phyloP scores from a whole-genome alignment of 2,797 vertebrate species.

The Distichodus sexfasciatus region DNA sequence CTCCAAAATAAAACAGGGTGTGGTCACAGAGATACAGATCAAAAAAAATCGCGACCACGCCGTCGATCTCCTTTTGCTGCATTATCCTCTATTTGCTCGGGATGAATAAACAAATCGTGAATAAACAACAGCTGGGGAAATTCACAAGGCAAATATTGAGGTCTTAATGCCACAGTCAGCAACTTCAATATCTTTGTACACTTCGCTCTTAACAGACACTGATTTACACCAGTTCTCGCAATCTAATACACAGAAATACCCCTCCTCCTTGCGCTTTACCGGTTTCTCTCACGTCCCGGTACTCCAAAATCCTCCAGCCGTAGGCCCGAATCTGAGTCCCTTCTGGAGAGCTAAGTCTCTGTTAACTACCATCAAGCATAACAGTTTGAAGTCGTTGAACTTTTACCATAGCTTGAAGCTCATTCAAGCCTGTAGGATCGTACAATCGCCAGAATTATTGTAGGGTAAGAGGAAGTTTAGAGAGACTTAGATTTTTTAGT shows the following conservation, averaged over 20 bases:
- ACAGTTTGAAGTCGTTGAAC: conserved; percentile 10
- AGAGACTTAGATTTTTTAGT: no score
- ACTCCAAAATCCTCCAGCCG: conserved; percentile 12
- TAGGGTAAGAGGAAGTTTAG: no score
- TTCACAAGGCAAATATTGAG: conserved; percentile 26
- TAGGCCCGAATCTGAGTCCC: background rate
- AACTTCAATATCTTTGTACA: conserved; percentile 31
- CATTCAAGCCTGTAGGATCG: conserved; percentile 15
- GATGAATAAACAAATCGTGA: conserved; percentile 15
- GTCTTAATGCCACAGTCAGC: background rate
- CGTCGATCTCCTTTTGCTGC: conserved; percentile 2
- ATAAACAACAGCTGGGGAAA: conserved; percentile 19
- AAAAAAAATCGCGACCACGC: no score
- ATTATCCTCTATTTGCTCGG: background rate
- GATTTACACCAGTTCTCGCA: conserved; percentile 13
- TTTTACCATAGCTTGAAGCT: conserved; percentile 21
- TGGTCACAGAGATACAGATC: conserved; percentile 9
- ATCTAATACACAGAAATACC: conserved; percentile 2
- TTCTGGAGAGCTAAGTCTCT: conserved; percentile 23
- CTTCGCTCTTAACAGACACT: background rate
- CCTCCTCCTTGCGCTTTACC: conserved; percentile 12
- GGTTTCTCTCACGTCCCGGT: background rate
- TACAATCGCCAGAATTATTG: conserved; percentile 26
- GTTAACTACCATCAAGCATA: conserved; percentile 13
- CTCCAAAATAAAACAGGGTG: conserved; percentile 15